phyloP scores from a whole-genome alignment of 2,888 invertebrate species.

The Xylocampa areola region DNA sequence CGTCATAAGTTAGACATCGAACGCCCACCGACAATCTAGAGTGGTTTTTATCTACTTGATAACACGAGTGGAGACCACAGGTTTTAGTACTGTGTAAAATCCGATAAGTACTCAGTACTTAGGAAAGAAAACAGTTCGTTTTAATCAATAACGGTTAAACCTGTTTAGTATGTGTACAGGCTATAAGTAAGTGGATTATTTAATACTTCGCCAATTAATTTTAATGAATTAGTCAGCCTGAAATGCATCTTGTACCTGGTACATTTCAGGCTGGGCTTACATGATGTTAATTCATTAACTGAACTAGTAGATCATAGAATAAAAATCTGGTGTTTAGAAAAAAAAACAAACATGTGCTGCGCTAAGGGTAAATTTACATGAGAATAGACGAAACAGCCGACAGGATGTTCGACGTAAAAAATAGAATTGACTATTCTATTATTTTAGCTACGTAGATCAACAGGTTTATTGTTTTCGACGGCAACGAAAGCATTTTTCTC shows the following conservation, averaged over 20 bases:
- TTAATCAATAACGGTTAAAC: constrained; percentile 56
- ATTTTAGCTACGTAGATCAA: constrained; percentile 27
- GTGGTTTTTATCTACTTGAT: constrained; percentile 79
- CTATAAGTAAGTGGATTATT: constrained; percentile 46
- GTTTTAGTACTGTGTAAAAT: constrained; percentile 68
- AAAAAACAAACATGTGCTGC: constrained; percentile 61
- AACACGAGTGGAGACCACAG: constrained; percentile 70
- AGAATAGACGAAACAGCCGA: constrained; percentile 62
- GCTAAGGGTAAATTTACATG: constrained; percentile 69
- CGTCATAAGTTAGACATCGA: constrained; percentile 63
- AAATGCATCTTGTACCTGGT: too few species aligned
- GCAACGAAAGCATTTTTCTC: not conserved
- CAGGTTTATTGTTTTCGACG: constrained; percentile 32
- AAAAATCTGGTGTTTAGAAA: constrained; percentile 41
- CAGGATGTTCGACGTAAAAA: constrained; percentile 71
- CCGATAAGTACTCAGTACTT: constrained; percentile 58
- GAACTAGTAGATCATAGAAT: constrained; percentile 23
- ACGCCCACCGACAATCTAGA: constrained; percentile 74
- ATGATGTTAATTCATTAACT: not conserved
- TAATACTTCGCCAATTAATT: constrained; percentile 48
- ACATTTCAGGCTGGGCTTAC: constrained; percentile 33
- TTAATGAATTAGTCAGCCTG: constrained; percentile 45
- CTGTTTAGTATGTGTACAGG: constrained; percentile 38
- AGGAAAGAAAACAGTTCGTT: constrained; percentile 55
- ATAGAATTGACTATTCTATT: constrained; percentile 55